Percentiles rank a stretch among this genome's conserved stretches.
Evolutionary conservation across 2,888 invertebrate species (phyloP).

Genomic region (Diaphora mendica): DNA sequence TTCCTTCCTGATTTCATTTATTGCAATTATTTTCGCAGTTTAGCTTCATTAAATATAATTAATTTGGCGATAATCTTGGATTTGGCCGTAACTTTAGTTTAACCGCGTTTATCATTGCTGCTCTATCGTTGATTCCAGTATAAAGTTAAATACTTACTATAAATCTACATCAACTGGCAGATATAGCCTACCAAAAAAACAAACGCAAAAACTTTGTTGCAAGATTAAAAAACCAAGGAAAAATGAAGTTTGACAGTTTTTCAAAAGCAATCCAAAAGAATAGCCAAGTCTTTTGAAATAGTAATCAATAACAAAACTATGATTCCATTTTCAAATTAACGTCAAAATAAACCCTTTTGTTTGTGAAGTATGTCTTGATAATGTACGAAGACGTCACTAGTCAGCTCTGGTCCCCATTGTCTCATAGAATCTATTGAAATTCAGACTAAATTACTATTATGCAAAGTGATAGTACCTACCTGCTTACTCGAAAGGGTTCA

Average conservation of each 20-base stretch:
- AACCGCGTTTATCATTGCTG: no score
- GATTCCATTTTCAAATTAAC: conserved; percentile 47
- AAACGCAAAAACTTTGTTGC: not conserved
- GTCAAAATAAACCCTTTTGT: conserved; percentile 43
- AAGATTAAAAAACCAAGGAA: not conserved
- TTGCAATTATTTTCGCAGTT: no score
- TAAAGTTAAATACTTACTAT: no score
- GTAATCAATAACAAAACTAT: conserved; percentile 13
- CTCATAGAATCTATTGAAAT: conserved; percentile 47
- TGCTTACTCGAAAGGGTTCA: conserved; percentile 56
- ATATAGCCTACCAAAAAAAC: not conserved
- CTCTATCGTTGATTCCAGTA: no score
- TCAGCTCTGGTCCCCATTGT: conserved; percentile 42
- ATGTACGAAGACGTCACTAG: conserved; percentile 42
- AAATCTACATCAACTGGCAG: no score
- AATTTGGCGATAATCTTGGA: no score
- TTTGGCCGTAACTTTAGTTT: no score
- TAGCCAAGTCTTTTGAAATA: not conserved
- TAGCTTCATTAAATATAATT: no score
- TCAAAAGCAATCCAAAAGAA: not conserved
- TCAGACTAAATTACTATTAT: conserved; percentile 46
- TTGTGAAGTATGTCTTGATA: conserved; percentile 33
- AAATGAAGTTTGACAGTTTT: not conserved
- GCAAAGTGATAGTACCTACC: conserved; percentile 48
- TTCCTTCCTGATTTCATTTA: no score